Conservation (phyloP, 2,797 vertebrate genomes). For the Gila robusta region DNA sequence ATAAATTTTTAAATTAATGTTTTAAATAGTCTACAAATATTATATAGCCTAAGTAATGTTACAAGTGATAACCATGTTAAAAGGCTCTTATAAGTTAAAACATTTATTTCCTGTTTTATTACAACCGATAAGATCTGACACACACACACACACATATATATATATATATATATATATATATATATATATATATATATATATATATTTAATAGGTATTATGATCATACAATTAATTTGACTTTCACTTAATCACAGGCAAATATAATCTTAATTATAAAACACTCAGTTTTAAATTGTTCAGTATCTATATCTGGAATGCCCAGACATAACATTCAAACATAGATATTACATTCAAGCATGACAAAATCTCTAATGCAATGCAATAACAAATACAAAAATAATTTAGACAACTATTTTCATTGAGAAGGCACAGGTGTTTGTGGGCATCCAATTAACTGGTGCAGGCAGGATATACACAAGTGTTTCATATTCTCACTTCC, state of each 20-base stretch:
- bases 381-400: neutral
- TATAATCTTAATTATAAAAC: constrained; percentile 15
- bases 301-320: neutral
- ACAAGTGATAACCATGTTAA: neutral
- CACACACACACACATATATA: no score
- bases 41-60: neutral
- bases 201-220: neutral
- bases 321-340: constrained; percentile 10
- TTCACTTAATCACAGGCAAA: neutral
- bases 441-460: neutral
- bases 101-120: constrained; percentile 10
- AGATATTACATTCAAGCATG: constrained; percentile 11
- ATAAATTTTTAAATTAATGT: neutral
- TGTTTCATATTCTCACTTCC: neutral
- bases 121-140: neutral
- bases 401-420: neutral
- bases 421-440: constrained; percentile 33
- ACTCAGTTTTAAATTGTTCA: neutral
- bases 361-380: neutral
- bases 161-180: no score
- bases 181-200: neutral
- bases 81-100: neutral
- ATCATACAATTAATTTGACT: neutral
- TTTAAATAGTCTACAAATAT: neutral
- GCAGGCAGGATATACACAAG: neutral